Conservation (phyloP, 2,113 vertebrate genomes). For the Mustela nigripes region DNA sequence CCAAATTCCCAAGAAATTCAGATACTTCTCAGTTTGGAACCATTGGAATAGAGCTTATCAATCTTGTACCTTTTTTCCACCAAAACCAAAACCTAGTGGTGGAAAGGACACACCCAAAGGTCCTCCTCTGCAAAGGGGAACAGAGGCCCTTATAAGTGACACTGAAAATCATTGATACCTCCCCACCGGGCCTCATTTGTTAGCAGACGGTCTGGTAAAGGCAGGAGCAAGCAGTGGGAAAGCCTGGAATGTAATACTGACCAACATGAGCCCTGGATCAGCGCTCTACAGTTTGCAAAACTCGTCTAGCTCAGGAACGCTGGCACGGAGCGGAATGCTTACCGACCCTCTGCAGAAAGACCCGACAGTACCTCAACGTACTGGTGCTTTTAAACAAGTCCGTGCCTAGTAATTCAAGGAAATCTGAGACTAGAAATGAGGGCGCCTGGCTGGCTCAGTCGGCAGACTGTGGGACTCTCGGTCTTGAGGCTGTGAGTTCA, state of each 20-base stretch:
- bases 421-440: neutral
- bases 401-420: neutral
- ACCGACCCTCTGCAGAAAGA: neutral
- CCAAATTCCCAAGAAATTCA: neutral
- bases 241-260: rapidly evolving
- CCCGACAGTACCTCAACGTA: no score
- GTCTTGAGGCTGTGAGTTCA: neutral
- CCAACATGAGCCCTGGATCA: no score
- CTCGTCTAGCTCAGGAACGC: neutral
- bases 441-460: neutral
- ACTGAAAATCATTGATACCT: neutral
- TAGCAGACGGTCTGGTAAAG: neutral
- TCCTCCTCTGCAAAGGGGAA: neutral
- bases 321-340: neutral
- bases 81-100: neutral
- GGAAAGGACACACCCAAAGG: no score
- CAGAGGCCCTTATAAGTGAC: neutral
- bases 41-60: neutral
- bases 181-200: neutral
- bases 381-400: neutral
- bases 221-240: neutral
- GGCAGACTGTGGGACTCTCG: neutral
- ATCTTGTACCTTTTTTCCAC: neutral
- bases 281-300: neutral
- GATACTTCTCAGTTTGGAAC: neutral